Base-by-base conservation (phyloP, 2,797 vertebrate species). In the Orestias chungarensis region DNA sequence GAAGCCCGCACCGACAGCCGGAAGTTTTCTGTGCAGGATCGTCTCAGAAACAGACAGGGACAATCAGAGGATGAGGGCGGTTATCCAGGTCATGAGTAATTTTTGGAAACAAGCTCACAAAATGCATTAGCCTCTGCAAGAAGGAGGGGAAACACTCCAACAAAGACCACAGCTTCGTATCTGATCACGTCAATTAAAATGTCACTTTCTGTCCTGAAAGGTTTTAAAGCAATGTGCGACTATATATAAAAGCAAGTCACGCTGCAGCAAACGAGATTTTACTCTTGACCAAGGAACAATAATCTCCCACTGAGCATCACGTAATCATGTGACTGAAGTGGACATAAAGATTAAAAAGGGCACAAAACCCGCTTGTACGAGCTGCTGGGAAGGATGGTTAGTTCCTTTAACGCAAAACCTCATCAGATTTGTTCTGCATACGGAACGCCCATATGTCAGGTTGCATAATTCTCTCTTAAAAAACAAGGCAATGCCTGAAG, bases 401-500 rank as follows among this genome's bases (percentile, higher is more conserved):
- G 52, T 66, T 65, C n/a, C 50, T 73, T 74, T 49, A 43, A 80
- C 74, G 73, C 46, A 76, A 82, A 83, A 61, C 20, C 52, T 33
- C 42, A 73, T 73, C 38, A 17, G 1, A 3, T 27, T 71, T 29
- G 64, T 66, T 82, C 50, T 73, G 49, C 7, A 79, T 57, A 73
- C 68, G 74, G 82, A 81, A n/a, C 62, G 29, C 64, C 78, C 31
- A 70, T 75, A 66, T 78, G 81, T 73, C 76, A 46, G 0, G 66
- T 75, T 83, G 33, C 80, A 73, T 82, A 81, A 89, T 70, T 74
- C 65, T 43, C 40, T 62, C 35, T 47, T 27, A 70, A 68, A n/a
- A 42, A 68, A 59, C 55, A 57, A 55, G 71, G 64, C 70, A 52
- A 71, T 44, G 68, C 64, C 73, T 40, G 40, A 27, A 78, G 52